A percentile compares a stretch with the other conserved stretches of the same genome.
These are phyloP conservation scores for Ferdinandea cuprea DNA, from an alignment of 2,888 invertebrate genomes.

Conservation along the genomic window DNA sequence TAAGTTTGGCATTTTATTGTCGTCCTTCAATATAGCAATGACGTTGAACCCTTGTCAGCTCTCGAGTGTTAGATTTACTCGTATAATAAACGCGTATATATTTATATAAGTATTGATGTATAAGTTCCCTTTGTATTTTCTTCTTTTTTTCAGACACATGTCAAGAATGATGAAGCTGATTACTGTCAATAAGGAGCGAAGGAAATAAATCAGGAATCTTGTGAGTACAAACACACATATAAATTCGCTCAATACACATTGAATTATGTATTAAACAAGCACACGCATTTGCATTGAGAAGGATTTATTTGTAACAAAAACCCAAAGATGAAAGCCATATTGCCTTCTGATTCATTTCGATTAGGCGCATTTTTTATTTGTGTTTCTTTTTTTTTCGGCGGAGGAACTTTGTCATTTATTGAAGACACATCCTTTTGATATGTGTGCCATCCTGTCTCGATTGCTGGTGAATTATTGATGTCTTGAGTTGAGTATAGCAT, in stretches of 20 bases:
- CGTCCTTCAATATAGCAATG: conserved; percentile 48
- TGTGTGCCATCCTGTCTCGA: not conserved
- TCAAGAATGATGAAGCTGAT: conserved; percentile 54
- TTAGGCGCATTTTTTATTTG: conserved; percentile 50
- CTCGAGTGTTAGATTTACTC: not conserved
- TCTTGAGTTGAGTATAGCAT: too few species aligned
- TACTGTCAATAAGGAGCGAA: conserved; percentile 28
- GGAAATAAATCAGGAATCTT: conserved; percentile 42
- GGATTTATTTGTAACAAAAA: conserved; percentile 19
- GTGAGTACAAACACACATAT: conserved; percentile 23
- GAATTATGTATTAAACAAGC: conserved; percentile 32
- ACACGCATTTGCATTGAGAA: not conserved
- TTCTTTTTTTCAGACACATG: conserved; percentile 56
- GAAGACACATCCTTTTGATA: not conserved
- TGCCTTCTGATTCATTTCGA: conserved; percentile 57
- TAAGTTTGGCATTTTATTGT: conserved; percentile 52
- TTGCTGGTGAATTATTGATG: conserved; percentile 47
- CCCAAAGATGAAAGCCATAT: conserved; percentile 18
- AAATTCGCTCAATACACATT: not conserved
- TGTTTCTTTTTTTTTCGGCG: conserved; percentile 29
- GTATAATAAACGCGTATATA: not conserved
- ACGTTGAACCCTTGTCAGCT: conserved; percentile 48
- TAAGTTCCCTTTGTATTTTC: not conserved
- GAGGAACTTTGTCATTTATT: conserved; percentile 12
- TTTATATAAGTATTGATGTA: conserved; percentile 6